These are phyloP conservation scores for Vipera latastei DNA, from an alignment of 2,797 vertebrate species.

Conservation along the genomic window DNA sequence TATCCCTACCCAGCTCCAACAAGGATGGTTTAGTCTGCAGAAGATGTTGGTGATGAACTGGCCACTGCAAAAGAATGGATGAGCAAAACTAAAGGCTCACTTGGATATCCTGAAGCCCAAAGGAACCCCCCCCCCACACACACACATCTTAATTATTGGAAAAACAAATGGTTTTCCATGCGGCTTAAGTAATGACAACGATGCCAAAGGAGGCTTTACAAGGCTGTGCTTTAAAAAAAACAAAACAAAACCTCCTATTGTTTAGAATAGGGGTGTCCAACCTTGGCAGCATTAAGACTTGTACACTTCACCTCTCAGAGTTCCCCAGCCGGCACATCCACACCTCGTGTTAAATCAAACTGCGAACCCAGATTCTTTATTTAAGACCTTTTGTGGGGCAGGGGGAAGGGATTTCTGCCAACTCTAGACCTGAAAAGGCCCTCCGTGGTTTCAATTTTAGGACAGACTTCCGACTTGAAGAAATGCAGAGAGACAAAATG, in stretches of 20 bases:
- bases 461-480: background rate
- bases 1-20: background rate
- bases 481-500: background rate
- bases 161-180: background rate
- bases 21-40: background rate
- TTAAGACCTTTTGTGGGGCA: background rate
- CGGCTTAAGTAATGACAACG: background rate
- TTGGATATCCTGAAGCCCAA: background rate
- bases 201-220: background rate
- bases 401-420: too few species aligned
- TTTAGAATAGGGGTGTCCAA: background rate
- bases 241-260: background rate
- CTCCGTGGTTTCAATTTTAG: conserved; percentile 1
- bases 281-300: background rate
- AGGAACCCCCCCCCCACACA: too few species aligned
- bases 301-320: background rate
- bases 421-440: background rate
- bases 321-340: background rate
- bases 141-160: too few species aligned
- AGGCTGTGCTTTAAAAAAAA: background rate
- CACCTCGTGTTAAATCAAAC: background rate
- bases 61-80: background rate
- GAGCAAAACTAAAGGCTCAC: background rate
- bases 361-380: background rate
- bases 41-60: background rate